phyloP scores from a whole-genome alignment of 2,888 invertebrate genomes.

The Perdita meconis region DNA sequence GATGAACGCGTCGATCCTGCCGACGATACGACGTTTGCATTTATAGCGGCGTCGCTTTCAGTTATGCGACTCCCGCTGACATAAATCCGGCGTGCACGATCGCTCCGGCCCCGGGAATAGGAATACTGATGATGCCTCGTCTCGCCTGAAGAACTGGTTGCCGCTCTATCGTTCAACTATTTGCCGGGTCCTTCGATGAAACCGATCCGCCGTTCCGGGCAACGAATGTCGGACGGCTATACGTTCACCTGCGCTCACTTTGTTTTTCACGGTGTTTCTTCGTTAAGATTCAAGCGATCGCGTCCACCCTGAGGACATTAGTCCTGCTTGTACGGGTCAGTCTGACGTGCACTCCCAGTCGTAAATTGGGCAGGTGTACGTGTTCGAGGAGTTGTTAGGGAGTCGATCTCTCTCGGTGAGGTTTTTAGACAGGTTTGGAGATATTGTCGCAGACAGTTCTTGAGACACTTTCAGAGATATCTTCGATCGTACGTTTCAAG shows the following conservation, averaged over 20 bases:
- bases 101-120: slow-evolving; percentile 31
- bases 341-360: neutral
- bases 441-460: neutral
- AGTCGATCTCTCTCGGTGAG: neutral
- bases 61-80: slow-evolving; percentile 34
- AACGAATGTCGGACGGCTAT: neutral
- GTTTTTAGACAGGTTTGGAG: neutral
- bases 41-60: slow-evolving; percentile 46
- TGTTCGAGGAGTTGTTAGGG: neutral
- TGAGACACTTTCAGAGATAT: too few relatives aligned
- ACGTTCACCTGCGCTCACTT: neutral
- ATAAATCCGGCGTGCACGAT: slow-evolving; percentile 53
- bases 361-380: neutral
- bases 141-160: slow-evolving; percentile 29
- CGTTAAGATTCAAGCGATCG: neutral
- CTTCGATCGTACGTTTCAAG: too few relatives aligned
- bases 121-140: slow-evolving; percentile 41
- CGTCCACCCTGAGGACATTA: neutral
- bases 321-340: neutral
- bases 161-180: neutral
- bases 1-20: slow-evolving; percentile 44
- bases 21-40: slow-evolving; percentile 52
- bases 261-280: neutral
- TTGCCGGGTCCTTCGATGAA: neutral
- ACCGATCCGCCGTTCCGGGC: too few relatives aligned